phyloP scores from a whole-genome alignment of 2,113 vertebrate genomes.

The Nerophis lumbriciformis region DNA sequence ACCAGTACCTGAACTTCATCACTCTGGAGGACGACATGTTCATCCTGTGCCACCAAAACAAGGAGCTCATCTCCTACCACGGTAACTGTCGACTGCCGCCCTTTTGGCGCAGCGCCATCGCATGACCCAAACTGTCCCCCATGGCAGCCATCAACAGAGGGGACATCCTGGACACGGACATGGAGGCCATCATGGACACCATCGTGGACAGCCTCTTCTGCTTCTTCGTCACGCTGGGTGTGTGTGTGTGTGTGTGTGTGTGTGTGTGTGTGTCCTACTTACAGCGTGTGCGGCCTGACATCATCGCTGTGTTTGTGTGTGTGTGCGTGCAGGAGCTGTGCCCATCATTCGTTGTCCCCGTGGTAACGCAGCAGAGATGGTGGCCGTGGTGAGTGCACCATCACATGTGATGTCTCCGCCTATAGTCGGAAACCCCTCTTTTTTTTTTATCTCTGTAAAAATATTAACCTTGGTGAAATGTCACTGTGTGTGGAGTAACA shows the following conservation, averaged over 20 bases:
- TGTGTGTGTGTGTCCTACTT: conserved; percentile 20
- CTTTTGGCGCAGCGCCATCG: no score
- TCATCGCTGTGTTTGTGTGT: neutral
- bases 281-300: neutral
- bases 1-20: conserved; percentile 99
- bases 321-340: conserved; percentile 81
- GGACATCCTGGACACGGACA: conserved; percentile 93
- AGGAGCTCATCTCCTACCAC: conserved; percentile 92
- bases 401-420: no score
- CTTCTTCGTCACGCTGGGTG: conserved; percentile 97
- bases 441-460: neutral
- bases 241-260: neutral
- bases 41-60: conserved; percentile 93
- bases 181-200: conserved; percentile 97
- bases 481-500: no score
- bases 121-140: neutral
- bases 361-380: conserved; percentile 98
- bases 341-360: conserved; percentile 95
- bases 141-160: conserved; percentile 86
- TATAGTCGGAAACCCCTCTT: neutral
- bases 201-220: conserved; percentile 98
- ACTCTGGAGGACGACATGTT: conserved; percentile 99
- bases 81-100: conserved; percentile 64
- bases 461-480: no score
- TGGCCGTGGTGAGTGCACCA: conserved; percentile 85